Evolutionary conservation across 1,140 invertebrate genomes (phyloP).

Genomic region (Apolygus lucorum): DNA sequence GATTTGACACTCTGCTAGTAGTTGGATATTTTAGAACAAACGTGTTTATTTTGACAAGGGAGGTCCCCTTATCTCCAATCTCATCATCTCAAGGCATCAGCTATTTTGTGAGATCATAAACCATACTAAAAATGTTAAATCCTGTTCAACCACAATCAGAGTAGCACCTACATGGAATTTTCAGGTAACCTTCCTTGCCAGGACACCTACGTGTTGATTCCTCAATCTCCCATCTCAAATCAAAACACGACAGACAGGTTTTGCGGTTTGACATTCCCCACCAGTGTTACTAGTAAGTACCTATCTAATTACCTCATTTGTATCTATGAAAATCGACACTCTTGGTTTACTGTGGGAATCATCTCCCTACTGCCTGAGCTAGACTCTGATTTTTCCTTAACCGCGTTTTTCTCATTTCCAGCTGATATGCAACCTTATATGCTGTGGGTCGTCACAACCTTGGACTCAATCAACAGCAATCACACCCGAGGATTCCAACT

Average conservation of each 20-base stretch:
- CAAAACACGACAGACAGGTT: background rate
- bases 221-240: background rate
- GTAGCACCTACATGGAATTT: background rate
- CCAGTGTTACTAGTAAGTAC: background rate
- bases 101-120: background rate
- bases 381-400: no score
- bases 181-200: background rate
- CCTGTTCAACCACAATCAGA: background rate
- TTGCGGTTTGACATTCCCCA: background rate
- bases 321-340: constrained; percentile 35
- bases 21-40: no score
- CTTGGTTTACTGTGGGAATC: constrained; percentile 27
- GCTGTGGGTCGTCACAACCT: constrained; percentile 42
- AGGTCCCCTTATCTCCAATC: no score
- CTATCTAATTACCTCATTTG: constrained; percentile 22
- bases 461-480: constrained; percentile 44
- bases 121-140: background rate
- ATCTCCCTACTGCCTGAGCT: background rate
- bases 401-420: no score
- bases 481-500: constrained; percentile 64
- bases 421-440: constrained; percentile 59
- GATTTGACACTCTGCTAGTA: no score
- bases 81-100: no score
- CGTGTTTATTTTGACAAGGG: no score
- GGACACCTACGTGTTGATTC: background rate